Percentiles rank a stretch among this genome's conserved stretches.
Conservation (phyloP, 1,140 invertebrate genomes). For the Pinna nobilis region DNA sequence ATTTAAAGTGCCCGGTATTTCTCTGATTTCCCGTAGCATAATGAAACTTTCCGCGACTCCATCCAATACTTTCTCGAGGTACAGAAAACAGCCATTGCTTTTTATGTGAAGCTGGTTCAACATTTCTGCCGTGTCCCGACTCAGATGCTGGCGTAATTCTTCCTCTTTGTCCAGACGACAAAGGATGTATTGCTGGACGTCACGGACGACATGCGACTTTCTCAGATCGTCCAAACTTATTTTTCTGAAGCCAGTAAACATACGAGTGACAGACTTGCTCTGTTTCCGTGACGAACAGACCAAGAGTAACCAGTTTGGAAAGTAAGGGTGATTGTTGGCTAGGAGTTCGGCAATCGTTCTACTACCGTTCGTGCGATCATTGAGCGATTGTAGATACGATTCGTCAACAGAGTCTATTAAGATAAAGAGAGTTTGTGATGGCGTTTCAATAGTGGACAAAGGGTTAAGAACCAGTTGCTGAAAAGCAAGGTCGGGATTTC, state of each 20-base stretch:
- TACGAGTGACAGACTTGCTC: conserved; percentile 87
- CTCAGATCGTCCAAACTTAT: conserved; percentile 91
- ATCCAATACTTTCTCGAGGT: conserved; percentile 89
- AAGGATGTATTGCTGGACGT: conserved; percentile 96
- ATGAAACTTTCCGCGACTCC: conserved; percentile 95
- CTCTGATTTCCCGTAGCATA: conserved; percentile 86
- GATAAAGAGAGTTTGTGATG: conserved; percentile 87
- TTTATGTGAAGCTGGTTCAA: conserved; percentile 97
- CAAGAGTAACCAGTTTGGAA: conserved; percentile 94
- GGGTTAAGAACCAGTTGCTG: conserved; percentile 85
- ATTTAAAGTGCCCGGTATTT: conserved; percentile 96
- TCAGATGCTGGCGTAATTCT: conserved; percentile 86
- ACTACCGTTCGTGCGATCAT: conserved; percentile 77
- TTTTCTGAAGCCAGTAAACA: conserved; percentile 96
- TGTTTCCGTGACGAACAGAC: conserved; percentile 90
- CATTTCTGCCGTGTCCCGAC: conserved; percentile 92
- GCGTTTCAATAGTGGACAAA: conserved; percentile 88
- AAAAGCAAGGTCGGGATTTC: conserved; percentile 90
- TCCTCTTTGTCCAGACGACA: conserved; percentile 84
- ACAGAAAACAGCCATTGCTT: conserved; percentile 96
- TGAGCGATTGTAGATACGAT: conserved; percentile 72
- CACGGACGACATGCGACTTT: conserved; percentile 87
- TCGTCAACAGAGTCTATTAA: conserved; percentile 96
- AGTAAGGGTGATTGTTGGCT: conserved; percentile 91
- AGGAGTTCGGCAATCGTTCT: conserved; percentile 86